Evolutionary conservation across 2,113 vertebrate species (phyloP).

Genomic region (Equus przewalskii): DNA sequence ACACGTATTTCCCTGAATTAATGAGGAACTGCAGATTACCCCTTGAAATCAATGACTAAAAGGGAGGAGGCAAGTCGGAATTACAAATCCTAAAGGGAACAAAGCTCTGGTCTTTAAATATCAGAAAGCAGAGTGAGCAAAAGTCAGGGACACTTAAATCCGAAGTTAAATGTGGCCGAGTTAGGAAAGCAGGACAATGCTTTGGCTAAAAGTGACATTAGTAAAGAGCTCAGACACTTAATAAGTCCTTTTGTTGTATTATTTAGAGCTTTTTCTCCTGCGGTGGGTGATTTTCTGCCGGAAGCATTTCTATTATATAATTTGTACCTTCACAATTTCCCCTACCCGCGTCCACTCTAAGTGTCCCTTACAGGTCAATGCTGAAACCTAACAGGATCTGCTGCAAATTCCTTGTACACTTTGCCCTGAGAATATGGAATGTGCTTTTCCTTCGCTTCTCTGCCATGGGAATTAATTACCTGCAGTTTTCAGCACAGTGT

Average conservation of each 20-base stretch:
- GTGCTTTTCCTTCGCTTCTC: background rate
- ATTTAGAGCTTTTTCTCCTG: background rate
- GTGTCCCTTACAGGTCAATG: background rate
- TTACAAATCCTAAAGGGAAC: conserved; percentile 53
- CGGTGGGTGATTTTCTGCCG: background rate
- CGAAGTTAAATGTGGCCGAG: background rate
- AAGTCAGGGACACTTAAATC: conserved; percentile 1
- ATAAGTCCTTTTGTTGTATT: background rate
- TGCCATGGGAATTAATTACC: conserved; percentile 74
- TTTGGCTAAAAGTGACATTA: background rate
- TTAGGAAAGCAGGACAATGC: no score
- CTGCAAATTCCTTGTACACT: background rate
- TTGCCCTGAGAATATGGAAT: conserved; percentile 61
- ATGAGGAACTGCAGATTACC: conserved; percentile 74
- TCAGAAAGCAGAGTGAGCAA: rapidly evolving
- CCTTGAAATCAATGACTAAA: conserved; percentile 56
- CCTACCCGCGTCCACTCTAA: background rate
- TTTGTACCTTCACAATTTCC: background rate
- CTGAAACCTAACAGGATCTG: background rate
- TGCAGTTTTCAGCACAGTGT: conserved; percentile 61
- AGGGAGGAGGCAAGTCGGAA: conserved; percentile 22
- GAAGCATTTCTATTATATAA: conserved; percentile 2
- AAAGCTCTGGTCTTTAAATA: background rate
- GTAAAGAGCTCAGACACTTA: background rate
- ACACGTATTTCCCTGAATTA: conserved; percentile 75